Base-by-base conservation (phyloP, 2,797 vertebrate species). In the Platalea minor region DNA sequence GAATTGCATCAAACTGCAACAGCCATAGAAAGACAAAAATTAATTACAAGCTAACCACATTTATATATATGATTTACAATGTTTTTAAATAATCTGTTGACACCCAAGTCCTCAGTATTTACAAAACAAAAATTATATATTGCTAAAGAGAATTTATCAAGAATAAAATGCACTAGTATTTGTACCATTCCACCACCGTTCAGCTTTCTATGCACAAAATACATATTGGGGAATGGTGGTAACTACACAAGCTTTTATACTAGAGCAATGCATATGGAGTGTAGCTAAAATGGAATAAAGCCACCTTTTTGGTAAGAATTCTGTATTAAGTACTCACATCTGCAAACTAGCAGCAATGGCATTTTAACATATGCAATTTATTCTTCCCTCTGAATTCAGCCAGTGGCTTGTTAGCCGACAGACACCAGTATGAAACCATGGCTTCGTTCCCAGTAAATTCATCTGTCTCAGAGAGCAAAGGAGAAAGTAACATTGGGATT, bases 391-490 rank as follows among this genome's bases (percentile, higher is more conserved):
- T 50, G 46, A 79, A 88, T 69, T 65, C 65, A 96, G 65, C 61
- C 92, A 90, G 56, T 48, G 83, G 77, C 50, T 95, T 74, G 68
- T 65, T 5, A 90, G 72, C 77, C 0, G 0, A 78, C 73, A 95
- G 90, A 76, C 77, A 95, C 67, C 77, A 60, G 77, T 43, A 81
- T 41, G 83, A 85, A 93, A 88, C 63, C 35, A 14, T 88, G 92
- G 83, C 92, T 95, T 84, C n/a, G 1, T 90, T 93, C 90, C 86
- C 93, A 85, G 85, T 56, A 33, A 83, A 83, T 89, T 95, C 80
- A 75, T 59, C 90, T 92, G 77, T 54, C 74, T 89, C 77, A 39
- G 57, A 85, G 83, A 95, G 85, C 88, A 90, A 91, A 94, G 77
- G 84, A 94, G 88, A 95, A 81, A 6, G 29, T 54, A 88, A 84